Evolutionary conservation across 2,113 vertebrate genomes (phyloP).

Genomic region (Panthera leo): DNA sequence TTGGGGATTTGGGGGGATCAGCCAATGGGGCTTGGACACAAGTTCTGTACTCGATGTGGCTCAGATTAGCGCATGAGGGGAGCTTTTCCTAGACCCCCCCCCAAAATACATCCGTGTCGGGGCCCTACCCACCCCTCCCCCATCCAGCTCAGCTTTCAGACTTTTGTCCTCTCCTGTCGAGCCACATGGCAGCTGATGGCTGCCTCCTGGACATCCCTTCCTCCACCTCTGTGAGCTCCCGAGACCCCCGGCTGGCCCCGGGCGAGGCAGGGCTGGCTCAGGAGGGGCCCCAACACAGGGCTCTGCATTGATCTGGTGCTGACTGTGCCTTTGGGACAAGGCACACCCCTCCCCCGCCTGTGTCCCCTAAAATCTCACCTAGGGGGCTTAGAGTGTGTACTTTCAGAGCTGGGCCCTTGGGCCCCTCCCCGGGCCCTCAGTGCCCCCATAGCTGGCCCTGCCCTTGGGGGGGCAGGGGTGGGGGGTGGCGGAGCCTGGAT

Average conservation of each 20-base stretch:
- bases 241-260: background rate
- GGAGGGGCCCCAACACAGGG: background rate
- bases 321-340: background rate
- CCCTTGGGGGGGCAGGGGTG: no score
- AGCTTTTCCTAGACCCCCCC: no score
- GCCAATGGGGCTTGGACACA: background rate
- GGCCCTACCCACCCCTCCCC: background rate
- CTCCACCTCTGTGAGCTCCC: background rate
- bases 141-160: background rate
- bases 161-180: background rate
- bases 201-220: rapidly evolving
- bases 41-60: background rate
- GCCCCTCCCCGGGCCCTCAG: background rate
- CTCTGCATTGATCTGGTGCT: no score
- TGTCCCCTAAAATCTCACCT: background rate
- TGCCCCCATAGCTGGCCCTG: no score
- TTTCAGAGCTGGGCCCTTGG: background rate
- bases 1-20: background rate
- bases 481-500: rapidly evolving
- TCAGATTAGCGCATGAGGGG: background rate
- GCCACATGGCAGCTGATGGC: background rate
- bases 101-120: background rate
- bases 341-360: background rate
- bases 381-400: background rate
- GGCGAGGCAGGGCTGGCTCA: background rate